Conservation (phyloP, 2,113 vertebrate genomes). For the Gymnogyps californianus region DNA sequence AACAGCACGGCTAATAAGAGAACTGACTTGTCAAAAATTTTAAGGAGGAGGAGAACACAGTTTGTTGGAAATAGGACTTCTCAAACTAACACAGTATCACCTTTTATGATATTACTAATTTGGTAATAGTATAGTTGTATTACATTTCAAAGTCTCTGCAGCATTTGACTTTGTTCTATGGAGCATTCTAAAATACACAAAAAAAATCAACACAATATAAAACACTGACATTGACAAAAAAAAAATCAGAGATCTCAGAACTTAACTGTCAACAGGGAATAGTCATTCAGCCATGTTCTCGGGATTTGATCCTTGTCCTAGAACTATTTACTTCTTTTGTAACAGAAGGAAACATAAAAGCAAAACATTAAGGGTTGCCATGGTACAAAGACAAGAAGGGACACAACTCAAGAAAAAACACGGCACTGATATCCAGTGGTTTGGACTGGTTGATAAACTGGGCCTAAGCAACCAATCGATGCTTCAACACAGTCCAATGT, state of each 20-base stretch:
- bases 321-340: neutral
- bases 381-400: neutral
- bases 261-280: neutral
- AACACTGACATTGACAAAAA: neutral
- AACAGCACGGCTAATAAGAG: neutral
- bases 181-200: neutral
- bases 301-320: neutral
- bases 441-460: neutral
- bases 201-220: neutral
- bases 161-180: neutral
- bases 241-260: neutral
- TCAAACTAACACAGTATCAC: neutral
- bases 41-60: neutral
- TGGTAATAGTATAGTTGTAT: neutral
- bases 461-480: neutral
- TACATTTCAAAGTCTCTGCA: neutral
- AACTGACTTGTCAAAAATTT: neutral
- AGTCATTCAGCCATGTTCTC: rapidly evolving
- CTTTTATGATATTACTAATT: neutral
- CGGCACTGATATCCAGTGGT: neutral
- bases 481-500: neutral
- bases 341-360: neutral
- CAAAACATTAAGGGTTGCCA: neutral
- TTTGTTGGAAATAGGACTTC: neutral
- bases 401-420: neutral